Evolutionary conservation across 2,113 vertebrate genomes (phyloP).

Genomic region (Myanophis thanlyinensis): DNA sequence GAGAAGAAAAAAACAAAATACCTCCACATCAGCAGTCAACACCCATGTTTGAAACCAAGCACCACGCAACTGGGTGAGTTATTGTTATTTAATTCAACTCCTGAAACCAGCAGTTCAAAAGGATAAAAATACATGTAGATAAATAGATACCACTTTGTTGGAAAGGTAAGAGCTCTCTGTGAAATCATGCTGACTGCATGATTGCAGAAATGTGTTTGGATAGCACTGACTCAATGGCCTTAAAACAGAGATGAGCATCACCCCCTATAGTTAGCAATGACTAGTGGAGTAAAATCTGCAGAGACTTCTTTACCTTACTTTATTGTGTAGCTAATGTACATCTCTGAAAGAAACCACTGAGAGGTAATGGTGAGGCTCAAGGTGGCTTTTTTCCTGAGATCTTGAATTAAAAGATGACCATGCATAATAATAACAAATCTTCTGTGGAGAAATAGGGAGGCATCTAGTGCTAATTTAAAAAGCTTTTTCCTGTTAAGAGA

Average conservation of each 20-base stretch:
- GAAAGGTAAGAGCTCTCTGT: not conserved
- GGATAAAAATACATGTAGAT: not conserved
- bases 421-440: not conserved
- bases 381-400: not conserved
- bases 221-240: not conserved
- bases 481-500: not conserved
- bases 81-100: too few species aligned
- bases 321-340: conserved; percentile 20
- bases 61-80: too few species aligned
- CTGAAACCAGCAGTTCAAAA: too few species aligned
- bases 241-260: not conserved
- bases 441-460: not conserved
- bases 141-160: not conserved
- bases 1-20: too few species aligned
- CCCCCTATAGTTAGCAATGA: not conserved
- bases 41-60: too few species aligned
- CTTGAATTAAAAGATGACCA: not conserved
- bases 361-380: not conserved
- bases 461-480: not conserved
- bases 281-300: not conserved
- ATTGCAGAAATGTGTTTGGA: not conserved
- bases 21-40: too few species aligned
- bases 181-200: not conserved
- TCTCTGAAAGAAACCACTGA: conserved; percentile 24
- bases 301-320: not conserved